phyloP scores from a whole-genome alignment of 2,113 vertebrate genomes.

The Hemichromis elongatus region DNA sequence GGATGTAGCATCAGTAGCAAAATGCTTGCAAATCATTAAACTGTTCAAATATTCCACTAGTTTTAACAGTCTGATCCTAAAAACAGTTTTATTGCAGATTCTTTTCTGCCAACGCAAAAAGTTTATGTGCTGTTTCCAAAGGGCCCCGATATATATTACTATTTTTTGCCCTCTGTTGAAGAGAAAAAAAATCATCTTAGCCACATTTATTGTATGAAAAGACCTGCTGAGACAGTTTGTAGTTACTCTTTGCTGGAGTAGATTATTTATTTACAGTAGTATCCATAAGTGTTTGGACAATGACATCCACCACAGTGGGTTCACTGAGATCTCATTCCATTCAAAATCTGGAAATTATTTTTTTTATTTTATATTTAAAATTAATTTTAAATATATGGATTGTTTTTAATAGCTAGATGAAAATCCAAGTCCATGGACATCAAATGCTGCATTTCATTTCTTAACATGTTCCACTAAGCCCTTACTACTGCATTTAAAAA shows the following conservation, averaged over 20 bases:
- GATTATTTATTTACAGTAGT: background rate
- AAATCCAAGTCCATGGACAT: background rate
- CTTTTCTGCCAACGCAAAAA: background rate
- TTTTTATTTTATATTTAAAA: background rate
- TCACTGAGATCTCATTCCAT: background rate
- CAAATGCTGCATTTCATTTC: background rate
- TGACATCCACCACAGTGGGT: background rate
- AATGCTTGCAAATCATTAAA: background rate
- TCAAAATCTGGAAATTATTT: background rate
- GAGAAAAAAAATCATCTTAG: background rate
- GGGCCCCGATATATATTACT: background rate
- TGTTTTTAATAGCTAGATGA: background rate
- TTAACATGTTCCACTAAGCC: background rate
- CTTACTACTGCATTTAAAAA: background rate
- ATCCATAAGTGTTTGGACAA: background rate
- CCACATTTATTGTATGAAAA: background rate
- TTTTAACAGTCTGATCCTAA: background rate
- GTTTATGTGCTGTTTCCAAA: background rate
- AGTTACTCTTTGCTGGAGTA: background rate
- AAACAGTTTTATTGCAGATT: background rate
- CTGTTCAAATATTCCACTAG: background rate
- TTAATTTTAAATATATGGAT: background rate
- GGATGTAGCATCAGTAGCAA: background rate
- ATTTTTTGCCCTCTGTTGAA: background rate
- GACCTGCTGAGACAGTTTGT: background rate